Evolutionary conservation across 2,797 vertebrate species (phyloP).

Genomic region (Buphagus erythrorhynchus): DNA sequence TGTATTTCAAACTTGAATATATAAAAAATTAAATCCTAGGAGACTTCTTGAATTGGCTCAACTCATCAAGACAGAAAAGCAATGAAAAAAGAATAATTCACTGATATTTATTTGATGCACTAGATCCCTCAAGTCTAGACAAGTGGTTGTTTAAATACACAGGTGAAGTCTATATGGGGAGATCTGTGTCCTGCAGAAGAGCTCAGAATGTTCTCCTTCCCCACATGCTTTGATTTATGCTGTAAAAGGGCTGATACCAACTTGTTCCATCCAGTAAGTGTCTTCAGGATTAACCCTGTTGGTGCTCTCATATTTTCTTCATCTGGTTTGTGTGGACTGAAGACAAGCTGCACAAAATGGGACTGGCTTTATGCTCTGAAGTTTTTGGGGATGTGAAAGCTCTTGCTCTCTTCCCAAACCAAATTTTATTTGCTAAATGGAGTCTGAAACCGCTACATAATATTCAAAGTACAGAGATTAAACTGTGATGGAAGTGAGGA

Average conservation of each 20-base stretch:
- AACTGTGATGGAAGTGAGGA: neutral
- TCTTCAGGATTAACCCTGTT: neutral
- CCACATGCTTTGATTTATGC: neutral
- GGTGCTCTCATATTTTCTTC: neutral
- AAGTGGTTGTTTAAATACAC: neutral
- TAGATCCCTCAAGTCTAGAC: neutral
- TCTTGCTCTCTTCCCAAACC: neutral
- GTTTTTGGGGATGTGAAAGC: neutral
- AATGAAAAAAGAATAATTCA: neutral
- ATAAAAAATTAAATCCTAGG: neutral
- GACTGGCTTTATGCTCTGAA: neutral
- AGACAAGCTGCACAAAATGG: neutral
- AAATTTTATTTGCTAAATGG: neutral
- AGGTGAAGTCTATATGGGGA: neutral
- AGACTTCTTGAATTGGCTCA: neutral
- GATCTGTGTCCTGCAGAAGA: neutral
- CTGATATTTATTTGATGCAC: neutral
- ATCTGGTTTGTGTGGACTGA: neutral
- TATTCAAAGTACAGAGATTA: neutral
- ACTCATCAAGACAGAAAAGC: neutral
- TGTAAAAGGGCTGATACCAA: neutral
- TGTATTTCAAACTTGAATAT: neutral
- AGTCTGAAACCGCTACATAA: fast-evolving
- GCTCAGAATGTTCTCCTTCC: neutral
- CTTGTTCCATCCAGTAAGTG: neutral